Conservation (phyloP, 2,113 vertebrate species). For the Dermatemys mawii region DNA sequence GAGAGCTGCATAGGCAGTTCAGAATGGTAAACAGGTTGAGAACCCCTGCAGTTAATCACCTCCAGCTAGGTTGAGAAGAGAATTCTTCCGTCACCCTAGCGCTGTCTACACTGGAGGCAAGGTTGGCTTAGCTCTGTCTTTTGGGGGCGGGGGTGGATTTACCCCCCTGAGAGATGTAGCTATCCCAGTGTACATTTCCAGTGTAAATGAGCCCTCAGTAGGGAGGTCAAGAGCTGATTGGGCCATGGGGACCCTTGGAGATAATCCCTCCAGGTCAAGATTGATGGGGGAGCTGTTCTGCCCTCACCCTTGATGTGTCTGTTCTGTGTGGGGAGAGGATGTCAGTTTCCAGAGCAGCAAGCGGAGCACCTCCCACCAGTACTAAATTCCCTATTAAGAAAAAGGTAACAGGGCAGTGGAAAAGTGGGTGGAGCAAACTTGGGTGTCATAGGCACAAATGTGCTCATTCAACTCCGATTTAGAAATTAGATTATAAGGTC, state of each 20-base stretch:
- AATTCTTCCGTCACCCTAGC: too few species aligned
- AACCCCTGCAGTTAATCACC: too few species aligned
- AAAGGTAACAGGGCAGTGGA: neutral
- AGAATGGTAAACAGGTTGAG: too few species aligned
- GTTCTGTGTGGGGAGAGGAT: rapidly evolving
- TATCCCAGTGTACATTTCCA: neutral
- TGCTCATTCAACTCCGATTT: neutral
- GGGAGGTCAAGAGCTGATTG: neutral
- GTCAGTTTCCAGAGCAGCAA: neutral
- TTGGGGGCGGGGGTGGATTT: too few species aligned
- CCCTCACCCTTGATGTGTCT: rapidly evolving
- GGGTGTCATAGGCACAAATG: neutral
- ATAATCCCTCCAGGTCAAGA: neutral
- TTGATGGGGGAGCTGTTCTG: neutral
- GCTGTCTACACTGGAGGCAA: too few species aligned
- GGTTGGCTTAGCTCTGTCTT: too few species aligned
- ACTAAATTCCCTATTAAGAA: neutral
- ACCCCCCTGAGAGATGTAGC: too few species aligned
- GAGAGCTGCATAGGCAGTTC: too few species aligned
- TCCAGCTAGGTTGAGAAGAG: too few species aligned
- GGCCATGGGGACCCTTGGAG: neutral
- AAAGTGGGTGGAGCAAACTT: neutral
- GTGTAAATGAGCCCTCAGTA: neutral
- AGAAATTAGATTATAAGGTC: neutral
- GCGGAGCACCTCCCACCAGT: neutral